A percentile compares a stretch with the other conserved stretches of the same genome.
Conservation (phyloP, 2,113 vertebrate genomes). For the Xyrauchen texanus region DNA sequence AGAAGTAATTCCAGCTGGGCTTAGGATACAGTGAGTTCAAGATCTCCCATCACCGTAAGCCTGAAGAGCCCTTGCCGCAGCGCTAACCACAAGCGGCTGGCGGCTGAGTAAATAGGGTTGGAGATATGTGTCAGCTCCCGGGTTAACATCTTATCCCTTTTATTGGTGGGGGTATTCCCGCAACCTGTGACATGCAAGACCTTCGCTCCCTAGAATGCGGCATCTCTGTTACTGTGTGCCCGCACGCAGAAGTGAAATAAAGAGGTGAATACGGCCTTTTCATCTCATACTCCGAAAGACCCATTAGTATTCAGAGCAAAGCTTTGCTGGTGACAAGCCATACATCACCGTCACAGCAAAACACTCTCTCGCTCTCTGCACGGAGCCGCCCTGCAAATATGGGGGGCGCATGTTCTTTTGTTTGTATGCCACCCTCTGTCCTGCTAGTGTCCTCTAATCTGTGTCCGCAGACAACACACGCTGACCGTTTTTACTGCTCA, state of each 20-base stretch:
- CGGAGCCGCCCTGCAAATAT: constrained; percentile 64
- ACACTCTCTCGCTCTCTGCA: constrained; percentile 60
- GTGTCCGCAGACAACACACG: constrained; percentile 50
- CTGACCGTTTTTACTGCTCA: constrained; percentile 41
- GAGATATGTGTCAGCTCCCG: constrained; percentile 8
- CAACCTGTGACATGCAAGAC: background rate
- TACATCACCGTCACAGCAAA: constrained; percentile 76
- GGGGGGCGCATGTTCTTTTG: constrained; percentile 62
- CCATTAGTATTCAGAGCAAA: constrained; percentile 73
- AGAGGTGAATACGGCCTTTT: constrained; percentile 32
- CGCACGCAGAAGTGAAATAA: background rate
- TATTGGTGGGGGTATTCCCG: background rate
- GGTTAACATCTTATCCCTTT: constrained; percentile 12
- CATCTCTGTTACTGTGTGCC: background rate
- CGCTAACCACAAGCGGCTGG: background rate
- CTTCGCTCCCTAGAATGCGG: background rate
- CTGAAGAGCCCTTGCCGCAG: background rate
- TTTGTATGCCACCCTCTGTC: constrained; percentile 58
- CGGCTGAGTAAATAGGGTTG: constrained; percentile 7
- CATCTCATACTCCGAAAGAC: constrained; percentile 33
- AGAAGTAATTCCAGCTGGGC: constrained; percentile 35
- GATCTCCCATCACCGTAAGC: constrained; percentile 29
- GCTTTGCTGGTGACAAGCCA: constrained; percentile 68
- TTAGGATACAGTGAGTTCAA: constrained; percentile 26
- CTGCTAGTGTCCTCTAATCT: constrained; percentile 67